Conservation (phyloP, 2,113 vertebrate genomes). For the Ciconia boyciana region DNA sequence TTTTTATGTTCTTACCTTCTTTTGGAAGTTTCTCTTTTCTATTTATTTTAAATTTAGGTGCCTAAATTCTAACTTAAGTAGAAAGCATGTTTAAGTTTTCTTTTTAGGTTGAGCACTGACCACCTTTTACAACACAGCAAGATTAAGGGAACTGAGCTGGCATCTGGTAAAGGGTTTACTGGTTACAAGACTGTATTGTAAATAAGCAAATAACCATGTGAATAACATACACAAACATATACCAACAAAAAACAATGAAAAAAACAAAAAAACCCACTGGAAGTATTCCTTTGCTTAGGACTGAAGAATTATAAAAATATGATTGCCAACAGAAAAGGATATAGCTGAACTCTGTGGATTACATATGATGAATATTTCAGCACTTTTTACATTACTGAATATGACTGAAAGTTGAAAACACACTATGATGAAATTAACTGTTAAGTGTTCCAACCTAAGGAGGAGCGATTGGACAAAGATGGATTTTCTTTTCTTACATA, state of each 20-base stretch:
- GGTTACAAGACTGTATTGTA: background rate
- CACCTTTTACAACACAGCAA: background rate
- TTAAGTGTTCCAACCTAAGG: background rate
- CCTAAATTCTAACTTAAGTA: background rate
- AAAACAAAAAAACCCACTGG: fast-evolving
- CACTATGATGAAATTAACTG: background rate
- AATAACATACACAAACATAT: background rate
- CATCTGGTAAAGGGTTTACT: background rate
- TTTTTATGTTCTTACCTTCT: background rate
- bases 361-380: background rate
- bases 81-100: background rate
- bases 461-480: background rate
- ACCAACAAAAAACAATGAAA: background rate
- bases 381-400: background rate
- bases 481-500: background rate
- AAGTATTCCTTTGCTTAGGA: background rate
- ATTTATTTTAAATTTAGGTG: background rate
- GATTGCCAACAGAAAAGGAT: background rate
- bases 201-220: background rate
- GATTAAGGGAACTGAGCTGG: background rate
- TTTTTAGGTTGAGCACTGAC: background rate
- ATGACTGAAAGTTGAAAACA: background rate
- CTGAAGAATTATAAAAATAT: background rate
- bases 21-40: background rate
- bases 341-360: background rate